Percentiles rank a stretch among this genome's conserved stretches.
Evolutionary conservation across 2,888 invertebrate species (phyloP).

Genomic region (Fragum sueziense): DNA sequence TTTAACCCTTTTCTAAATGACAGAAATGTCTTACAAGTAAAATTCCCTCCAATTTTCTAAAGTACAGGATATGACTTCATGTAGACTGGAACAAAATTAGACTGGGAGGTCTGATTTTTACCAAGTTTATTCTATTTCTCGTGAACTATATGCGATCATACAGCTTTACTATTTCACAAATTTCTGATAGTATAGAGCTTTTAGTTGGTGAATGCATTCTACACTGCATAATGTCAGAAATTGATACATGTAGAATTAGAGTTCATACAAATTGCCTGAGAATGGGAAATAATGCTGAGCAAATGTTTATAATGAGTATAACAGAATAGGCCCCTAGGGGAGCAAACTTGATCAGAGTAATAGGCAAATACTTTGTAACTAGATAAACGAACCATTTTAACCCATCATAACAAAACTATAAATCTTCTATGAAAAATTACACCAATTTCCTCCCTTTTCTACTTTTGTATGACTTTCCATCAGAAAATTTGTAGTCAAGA

Average conservation of each 20-base stretch:
- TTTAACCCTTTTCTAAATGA: neutral
- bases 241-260: no score
- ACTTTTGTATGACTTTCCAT: no score
- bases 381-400: slow-evolving; percentile 4
- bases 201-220: no score
- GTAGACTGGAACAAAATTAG: no score
- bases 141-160: no score
- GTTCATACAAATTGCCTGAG: neutral
- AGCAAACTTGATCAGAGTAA: neutral
- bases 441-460: neutral
- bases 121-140: no score
- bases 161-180: no score
- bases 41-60: neutral
- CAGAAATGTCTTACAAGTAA: neutral
- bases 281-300: neutral
- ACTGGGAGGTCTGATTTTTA: no score
- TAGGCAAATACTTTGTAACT: slow-evolving; percentile 11
- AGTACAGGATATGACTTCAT: no score
- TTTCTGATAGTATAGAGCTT: no score
- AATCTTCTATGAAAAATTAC: neutral
- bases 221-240: no score
- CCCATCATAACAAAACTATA: neutral
- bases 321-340: neutral
- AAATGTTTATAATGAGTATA: neutral
- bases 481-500: no score